These are phyloP conservation scores for Parauchenoglanis punctatus DNA, from an alignment of 2,797 vertebrate genomes.

Conservation along the genomic window DNA sequence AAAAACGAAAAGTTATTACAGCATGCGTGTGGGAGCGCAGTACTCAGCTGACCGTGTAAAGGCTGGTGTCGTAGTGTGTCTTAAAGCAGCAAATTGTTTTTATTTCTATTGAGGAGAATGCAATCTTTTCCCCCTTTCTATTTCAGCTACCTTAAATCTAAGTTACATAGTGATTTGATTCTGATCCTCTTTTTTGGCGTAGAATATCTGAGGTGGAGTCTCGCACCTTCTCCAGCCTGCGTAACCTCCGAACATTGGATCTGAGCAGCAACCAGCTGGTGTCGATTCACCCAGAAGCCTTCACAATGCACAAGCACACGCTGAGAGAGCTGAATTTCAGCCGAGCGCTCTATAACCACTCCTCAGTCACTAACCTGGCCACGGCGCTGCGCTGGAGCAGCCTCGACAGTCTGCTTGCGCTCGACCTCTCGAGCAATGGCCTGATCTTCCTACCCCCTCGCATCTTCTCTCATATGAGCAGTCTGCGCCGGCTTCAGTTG, in stretches of 20 bases:
- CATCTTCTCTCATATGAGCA: constrained; percentile 68
- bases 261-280: constrained; percentile 79
- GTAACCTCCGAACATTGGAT: constrained; percentile 75
- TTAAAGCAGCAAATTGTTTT: neutral
- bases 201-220: constrained; percentile 77
- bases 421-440: constrained; percentile 77
- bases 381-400: constrained; percentile 69
- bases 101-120: too few relatives aligned
- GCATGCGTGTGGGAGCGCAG: neutral
- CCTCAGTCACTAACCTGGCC: constrained; percentile 67
- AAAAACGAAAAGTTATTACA: constrained; percentile 31
- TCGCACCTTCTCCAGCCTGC: constrained; percentile 70
- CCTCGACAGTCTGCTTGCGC: constrained; percentile 62
- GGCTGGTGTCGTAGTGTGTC: neutral
- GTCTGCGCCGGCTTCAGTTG: constrained; percentile 67
- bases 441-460: constrained; percentile 71
- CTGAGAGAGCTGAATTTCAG: constrained; percentile 81
- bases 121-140: too few relatives aligned
- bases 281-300: constrained; percentile 75
- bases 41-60: neutral
- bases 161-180: neutral
- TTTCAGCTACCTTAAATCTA: neutral
- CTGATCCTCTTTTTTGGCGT: constrained; percentile 8
- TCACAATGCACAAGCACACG: constrained; percentile 66
- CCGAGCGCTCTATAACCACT: constrained; percentile 76